Base-by-base conservation (phyloP, 1,140 invertebrate genomes). In the Zaprionus vittiger region DNA sequence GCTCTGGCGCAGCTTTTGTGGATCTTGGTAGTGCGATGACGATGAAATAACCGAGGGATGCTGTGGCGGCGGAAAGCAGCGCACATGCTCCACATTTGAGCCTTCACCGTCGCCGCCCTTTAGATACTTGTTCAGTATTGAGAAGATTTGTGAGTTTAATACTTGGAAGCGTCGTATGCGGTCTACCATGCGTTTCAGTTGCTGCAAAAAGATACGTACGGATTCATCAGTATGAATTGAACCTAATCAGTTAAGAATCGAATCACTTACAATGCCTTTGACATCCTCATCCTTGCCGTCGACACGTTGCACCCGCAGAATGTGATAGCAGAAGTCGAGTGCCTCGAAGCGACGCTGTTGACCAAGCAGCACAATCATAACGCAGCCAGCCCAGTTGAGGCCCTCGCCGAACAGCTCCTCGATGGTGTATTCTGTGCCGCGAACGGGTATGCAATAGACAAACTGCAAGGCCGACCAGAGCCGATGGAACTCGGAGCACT, bases 321-420 rank as follows among this genome's bases (percentile, higher is more conserved):
- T 98, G 92, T 99, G 99, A 94, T 99, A 99, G 93, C 98, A 99
- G 94, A 99, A 99, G 94, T 99, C 99, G 28, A 99, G 95, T 12
- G 98, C 98, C 93, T 99, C 99, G 94, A 99, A 99, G 63, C 99
- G 94, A 72, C 98, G 94, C 94, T 99, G 98, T 92, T 99, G 99
- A 0, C 97, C 97, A 49, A 99, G 94, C 20, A 99, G 94, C n/a
- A 98, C 96, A 68, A 99, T 98, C 94, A 99, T 98, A n/a, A 98
- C 96, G 93, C 98, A 99, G 0, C 98, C 99, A 31, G 99, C 99
- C 99, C 99, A 99, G 93, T 99, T 98, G 1, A 99, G 94, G 14
- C 99, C 99, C 94, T 99, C 99, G 15, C 99, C 99, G 94, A 99
- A 99, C 77, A 99, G 94, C 94, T 99, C 98, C 93, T 99, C 98